phyloP scores from a whole-genome alignment of 2,797 vertebrate species.

The Myioborus melanocephalus region DNA sequence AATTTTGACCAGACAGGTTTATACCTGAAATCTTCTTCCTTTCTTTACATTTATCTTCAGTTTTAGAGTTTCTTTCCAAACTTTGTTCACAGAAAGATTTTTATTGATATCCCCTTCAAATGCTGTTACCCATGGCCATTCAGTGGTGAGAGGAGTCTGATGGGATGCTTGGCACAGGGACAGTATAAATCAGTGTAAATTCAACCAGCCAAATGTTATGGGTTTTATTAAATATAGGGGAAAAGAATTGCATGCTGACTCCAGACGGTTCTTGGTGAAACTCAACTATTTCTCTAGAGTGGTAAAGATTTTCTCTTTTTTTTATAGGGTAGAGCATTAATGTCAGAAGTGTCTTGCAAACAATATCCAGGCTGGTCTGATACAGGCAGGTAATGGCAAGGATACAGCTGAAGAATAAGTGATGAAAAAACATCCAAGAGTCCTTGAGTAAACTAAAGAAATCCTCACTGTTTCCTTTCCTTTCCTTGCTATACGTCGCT shows the following conservation, averaged over 20 bases:
- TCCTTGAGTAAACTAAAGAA: neutral
- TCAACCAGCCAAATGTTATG: accelerated
- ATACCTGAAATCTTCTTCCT: neutral
- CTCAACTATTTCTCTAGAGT: neutral
- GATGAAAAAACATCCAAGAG: neutral
- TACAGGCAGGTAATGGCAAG: neutral
- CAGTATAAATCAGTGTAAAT: neutral
- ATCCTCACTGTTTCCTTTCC: neutral
- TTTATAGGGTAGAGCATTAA: neutral
- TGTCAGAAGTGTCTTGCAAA: neutral
- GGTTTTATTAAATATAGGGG: neutral
- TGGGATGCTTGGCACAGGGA: neutral
- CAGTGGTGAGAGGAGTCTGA: neutral
- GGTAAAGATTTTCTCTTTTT: neutral
- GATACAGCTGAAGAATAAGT: neutral
- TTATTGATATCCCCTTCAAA: neutral
- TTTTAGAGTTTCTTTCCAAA: neutral
- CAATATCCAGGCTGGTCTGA: neutral
- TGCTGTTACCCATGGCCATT: accelerated
- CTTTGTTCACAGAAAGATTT: neutral
- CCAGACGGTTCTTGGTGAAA: neutral
- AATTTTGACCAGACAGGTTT: neutral
- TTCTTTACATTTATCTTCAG: neutral
- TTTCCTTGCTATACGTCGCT: neutral
- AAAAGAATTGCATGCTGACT: neutral